Conservation (phyloP, 2,888 invertebrate genomes). For the Drosophila paranaensis region DNA sequence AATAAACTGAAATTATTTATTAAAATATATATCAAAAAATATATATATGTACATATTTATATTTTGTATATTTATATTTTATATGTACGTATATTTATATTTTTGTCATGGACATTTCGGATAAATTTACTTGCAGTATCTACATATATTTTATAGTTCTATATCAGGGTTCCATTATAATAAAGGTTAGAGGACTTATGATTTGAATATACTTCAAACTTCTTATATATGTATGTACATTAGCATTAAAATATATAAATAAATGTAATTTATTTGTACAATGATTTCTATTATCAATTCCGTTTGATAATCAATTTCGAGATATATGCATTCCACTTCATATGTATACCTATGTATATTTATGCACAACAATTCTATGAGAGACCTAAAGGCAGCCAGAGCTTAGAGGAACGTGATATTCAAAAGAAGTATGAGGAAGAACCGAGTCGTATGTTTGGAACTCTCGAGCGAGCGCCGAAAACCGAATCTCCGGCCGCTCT, state of each 20-base stretch:
- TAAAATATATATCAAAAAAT: background rate
- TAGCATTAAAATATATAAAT: background rate
- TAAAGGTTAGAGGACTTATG: too few relatives aligned
- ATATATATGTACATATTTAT: too few relatives aligned
- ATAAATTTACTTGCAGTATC: too few relatives aligned
- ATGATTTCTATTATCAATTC: background rate
- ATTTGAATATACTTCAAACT: too few relatives aligned
- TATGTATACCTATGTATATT: conserved; percentile 26
- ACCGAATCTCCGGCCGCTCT: conserved; percentile 23
- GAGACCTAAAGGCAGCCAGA: conserved; percentile 4
- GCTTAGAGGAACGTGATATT: conserved; percentile 21
- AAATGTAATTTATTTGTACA: background rate
- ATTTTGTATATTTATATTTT: too few relatives aligned
- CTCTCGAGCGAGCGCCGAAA: conserved; percentile 11
- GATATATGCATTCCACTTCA: background rate
- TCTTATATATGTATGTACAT: too few relatives aligned
- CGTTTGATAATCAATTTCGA: background rate
- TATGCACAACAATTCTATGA: conserved; percentile 31
- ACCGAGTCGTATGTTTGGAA: conserved; percentile 16
- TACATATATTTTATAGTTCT: too few relatives aligned
- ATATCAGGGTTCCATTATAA: too few relatives aligned
- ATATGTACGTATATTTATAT: too few relatives aligned
- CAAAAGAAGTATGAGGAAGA: conserved; percentile 27
- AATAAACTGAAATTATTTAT: background rate
- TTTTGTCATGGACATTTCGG: too few relatives aligned